Conservation (phyloP, 2,113 vertebrate species). For the Peromyscus maniculatus region DNA sequence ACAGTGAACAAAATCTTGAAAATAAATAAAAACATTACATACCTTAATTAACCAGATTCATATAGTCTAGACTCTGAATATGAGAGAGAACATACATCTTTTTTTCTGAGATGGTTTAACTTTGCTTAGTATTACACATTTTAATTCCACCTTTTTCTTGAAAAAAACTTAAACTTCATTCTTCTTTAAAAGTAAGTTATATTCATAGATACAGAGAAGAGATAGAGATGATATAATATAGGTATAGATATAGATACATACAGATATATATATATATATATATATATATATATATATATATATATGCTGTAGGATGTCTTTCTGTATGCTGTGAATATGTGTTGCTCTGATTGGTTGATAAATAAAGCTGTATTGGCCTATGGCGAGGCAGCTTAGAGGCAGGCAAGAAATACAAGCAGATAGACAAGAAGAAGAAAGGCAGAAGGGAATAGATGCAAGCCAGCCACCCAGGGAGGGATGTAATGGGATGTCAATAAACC, state of each 20-base stretch:
- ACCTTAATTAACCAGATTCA: neutral
- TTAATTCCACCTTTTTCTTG: neutral
- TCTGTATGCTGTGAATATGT: no score
- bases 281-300: neutral
- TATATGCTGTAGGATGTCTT: no score
- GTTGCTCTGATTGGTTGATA: no score
- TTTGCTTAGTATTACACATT: neutral
- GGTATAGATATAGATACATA: neutral
- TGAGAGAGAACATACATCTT: neutral
- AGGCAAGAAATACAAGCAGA: no score
- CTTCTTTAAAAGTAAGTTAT: neutral
- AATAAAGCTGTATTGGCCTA: no score
- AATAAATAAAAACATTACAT: neutral
- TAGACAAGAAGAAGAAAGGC: no score
- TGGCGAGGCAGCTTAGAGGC: no score
- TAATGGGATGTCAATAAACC: no score
- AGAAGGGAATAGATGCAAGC: no score
- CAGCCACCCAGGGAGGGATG: no score
- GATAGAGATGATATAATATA: neutral
- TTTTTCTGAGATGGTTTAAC: neutral
- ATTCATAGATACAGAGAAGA: neutral
- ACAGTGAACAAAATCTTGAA: neutral
- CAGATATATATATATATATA: neutral
- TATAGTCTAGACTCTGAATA: neutral
- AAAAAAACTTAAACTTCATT: neutral